These are phyloP conservation scores for Nudaria mundana DNA, from an alignment of 2,888 invertebrate species.

Conservation along the genomic window DNA sequence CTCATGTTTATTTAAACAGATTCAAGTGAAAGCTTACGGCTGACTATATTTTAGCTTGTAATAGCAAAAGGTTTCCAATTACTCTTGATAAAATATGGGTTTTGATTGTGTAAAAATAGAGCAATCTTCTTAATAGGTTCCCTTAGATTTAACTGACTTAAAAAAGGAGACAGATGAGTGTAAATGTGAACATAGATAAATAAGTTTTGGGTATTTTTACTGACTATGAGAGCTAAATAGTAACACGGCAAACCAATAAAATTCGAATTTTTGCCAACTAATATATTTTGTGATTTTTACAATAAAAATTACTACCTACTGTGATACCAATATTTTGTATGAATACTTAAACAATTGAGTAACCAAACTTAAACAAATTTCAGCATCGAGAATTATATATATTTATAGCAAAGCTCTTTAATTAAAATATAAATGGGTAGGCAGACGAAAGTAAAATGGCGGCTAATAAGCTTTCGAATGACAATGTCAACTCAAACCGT, in stretches of 20 bases:
- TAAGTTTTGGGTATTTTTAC: no score
- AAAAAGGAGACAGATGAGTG: no score
- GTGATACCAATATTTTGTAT: no score
- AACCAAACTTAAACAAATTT: background rate
- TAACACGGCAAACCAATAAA: no score
- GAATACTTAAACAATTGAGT: background rate
- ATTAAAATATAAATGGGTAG: constrained; percentile 36
- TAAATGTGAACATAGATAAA: no score
- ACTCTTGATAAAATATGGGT: no score
- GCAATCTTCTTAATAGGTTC: no score
- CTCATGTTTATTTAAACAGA: constrained; percentile 19
- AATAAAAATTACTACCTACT: no score
- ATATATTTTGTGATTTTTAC: no score
- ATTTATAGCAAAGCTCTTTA: constrained; percentile 23
- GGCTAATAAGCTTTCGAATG: constrained; percentile 49
- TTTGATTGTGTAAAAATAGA: no score
- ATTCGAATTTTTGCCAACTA: no score
- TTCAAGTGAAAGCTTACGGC: constrained; percentile 3
- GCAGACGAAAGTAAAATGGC: constrained; percentile 47
- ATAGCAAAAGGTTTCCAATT: background rate
- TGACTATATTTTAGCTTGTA: background rate
- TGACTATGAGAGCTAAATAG: no score
- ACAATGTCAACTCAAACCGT: constrained; percentile 39
- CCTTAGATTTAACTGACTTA: background rate
- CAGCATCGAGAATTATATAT: constrained; percentile 2